Conservation (phyloP, 53 echinoderm and acorn worm genomes). For the Echinarachnius parma region DNA sequence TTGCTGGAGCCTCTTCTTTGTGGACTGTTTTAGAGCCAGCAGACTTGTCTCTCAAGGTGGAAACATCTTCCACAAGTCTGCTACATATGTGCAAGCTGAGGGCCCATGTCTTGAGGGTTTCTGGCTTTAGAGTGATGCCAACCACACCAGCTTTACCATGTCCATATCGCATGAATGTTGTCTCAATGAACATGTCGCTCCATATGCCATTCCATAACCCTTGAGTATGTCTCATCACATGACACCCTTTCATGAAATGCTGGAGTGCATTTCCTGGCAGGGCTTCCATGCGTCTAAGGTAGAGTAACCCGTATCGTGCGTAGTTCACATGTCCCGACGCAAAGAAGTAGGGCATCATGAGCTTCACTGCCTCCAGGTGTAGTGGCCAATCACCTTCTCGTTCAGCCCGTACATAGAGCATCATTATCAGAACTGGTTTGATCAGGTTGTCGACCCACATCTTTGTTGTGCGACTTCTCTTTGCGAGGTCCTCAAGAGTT, state of each 20-base stretch:
- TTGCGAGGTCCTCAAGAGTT: too few relatives aligned
- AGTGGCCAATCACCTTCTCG: too few relatives aligned
- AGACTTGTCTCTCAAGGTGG: background rate
- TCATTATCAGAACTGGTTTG: too few relatives aligned
- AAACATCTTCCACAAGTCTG: background rate
- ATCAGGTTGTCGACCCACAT: too few relatives aligned
- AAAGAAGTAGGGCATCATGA: too few relatives aligned
- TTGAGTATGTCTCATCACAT: constrained; percentile 35
- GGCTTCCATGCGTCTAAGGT: too few relatives aligned
- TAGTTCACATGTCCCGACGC: too few relatives aligned
- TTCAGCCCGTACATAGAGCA: too few relatives aligned
- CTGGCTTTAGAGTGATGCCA: constrained; percentile 10
- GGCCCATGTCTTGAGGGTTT: constrained; percentile 23
- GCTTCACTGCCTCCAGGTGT: too few relatives aligned
- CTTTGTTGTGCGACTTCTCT: too few relatives aligned
- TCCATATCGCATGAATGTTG: constrained; percentile 62
- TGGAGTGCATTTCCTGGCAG: too few relatives aligned
- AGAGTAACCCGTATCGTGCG: too few relatives aligned
- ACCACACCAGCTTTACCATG: constrained; percentile 32
- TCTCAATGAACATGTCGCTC: constrained; percentile 62
- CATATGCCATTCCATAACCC: constrained; percentile 56
- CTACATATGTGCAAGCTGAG: constrained; percentile 6
- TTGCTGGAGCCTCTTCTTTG: constrained; percentile 49
- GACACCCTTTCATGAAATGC: background rate
- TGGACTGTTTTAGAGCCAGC: constrained; percentile 12